Evolutionary conservation across 2,888 invertebrate species (phyloP).

Genomic region (Cryptocephalus primarius): DNA sequence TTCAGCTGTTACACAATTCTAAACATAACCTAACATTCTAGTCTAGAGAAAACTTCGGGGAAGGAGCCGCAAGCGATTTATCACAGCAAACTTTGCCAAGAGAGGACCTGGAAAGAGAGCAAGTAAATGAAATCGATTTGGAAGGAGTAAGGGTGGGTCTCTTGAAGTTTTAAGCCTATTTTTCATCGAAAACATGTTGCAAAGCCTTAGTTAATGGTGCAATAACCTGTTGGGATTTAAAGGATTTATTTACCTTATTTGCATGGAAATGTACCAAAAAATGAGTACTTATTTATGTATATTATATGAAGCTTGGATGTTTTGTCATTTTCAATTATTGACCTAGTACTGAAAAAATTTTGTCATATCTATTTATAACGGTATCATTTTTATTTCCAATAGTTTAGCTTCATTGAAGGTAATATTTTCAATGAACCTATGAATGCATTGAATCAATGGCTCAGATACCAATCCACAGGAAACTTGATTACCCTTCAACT

Average conservation of each 20-base stretch:
- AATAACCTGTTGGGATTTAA: too few species aligned
- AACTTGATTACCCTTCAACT: background rate
- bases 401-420: background rate
- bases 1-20: slow-evolving; percentile 9
- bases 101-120: slow-evolving; percentile 14
- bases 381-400: too few species aligned
- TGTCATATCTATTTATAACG: too few species aligned
- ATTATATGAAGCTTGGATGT: background rate
- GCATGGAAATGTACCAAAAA: background rate
- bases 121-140: slow-evolving; percentile 38
- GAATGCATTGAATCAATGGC: background rate
- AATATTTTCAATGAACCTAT: background rate
- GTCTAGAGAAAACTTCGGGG: slow-evolving; percentile 16
- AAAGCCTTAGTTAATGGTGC: too few species aligned
- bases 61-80: slow-evolving; percentile 10
- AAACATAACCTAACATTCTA: slow-evolving; percentile 20
- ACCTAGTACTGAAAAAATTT: too few species aligned
- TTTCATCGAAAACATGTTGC: too few species aligned
- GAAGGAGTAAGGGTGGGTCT: slow-evolving; percentile 41
- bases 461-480: background rate
- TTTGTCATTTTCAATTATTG: background rate
- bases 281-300: background rate
- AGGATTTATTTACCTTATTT: too few species aligned
- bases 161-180: too few species aligned
- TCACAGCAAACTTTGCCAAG: slow-evolving; percentile 8